phyloP scores from a whole-genome alignment of 2,888 invertebrate genomes.

The Megalurothrips usitatus region DNA sequence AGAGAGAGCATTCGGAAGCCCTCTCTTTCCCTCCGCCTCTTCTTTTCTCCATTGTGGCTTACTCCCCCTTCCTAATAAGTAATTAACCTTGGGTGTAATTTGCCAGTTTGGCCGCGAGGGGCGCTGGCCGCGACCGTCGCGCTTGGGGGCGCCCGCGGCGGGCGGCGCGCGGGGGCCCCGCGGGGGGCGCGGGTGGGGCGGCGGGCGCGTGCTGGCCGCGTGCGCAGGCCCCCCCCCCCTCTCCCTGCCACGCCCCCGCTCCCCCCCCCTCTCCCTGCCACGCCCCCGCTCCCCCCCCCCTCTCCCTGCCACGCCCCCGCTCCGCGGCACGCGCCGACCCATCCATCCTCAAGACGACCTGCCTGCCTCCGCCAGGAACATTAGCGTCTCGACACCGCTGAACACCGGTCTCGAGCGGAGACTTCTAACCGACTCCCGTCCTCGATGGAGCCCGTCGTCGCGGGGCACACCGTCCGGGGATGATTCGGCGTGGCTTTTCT shows the following conservation, averaged over 20 bases:
- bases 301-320: not conserved
- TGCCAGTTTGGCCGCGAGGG: constrained; percentile 21
- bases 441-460: too few relatives aligned
- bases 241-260: too few relatives aligned
- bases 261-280: too few relatives aligned
- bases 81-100: constrained; percentile 25
- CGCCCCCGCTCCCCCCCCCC: not conserved
- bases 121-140: constrained; percentile 13
- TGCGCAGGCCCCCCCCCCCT: not conserved
- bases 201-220: not conserved
- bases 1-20: not conserved
- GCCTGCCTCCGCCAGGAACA: not conserved
- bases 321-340: not conserved
- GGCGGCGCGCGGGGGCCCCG: not conserved
- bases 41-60: constrained; percentile 22
- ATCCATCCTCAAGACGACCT: not conserved
- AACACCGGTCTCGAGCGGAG: not conserved
- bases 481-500: too few relatives aligned
- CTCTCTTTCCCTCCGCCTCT: not conserved
- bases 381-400: not conserved
- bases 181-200: not conserved
- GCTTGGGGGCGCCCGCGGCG: not conserved
- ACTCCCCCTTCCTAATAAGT: constrained; percentile 2
- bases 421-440: not conserved
- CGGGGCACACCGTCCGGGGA: too few relatives aligned